Evolutionary conservation across 2,888 invertebrate species (phyloP), one percentile per base, ranked within the genome.

Genomic region (Nomada hirtipes): DNA sequence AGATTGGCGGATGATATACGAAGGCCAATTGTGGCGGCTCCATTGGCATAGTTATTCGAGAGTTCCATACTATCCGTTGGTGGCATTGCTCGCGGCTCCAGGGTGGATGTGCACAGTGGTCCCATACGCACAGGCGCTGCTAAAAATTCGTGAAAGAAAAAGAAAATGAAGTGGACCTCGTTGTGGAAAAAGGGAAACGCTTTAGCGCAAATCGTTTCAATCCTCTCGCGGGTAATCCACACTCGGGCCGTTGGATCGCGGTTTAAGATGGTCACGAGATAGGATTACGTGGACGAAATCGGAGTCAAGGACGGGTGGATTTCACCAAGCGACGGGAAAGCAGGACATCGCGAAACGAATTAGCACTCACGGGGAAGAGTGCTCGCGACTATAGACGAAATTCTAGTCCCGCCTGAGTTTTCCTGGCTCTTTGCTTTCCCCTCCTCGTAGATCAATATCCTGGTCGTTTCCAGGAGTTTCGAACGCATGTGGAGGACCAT

Each of bases 401-500:
- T 89, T 74, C 84, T 88, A 53, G 78, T 84, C 20, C 79, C 78
- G 82, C 86, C 89, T 47, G 87, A 85, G 29, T 76, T 61, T 9
- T 86, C 82, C 26, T 84, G 83, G 47, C 82, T 65, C 76, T 90
- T 91, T 26, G 74, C 79, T 79, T 91, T 92, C 60, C 88, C 91
- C 9, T 90, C 89, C 57, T 90, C 91, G 84, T 92, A 93, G 72
- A 92, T 91, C 69, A 92, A 91, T 47, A 93, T 82, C 9, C 91
- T 87, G 23, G 92, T 90, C n/a, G 92, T 89, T 73, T 93, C 92
- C 87, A 93, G 89, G 2, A 93, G 86, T 36, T 88, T 88, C 7
- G 87, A 82, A n/a, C 93, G 90, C 87, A 93, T 89, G 79, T 93
- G 92, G 52, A 93, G 90, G 13, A 93, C 90, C 88, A 92, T 91